Conservation (phyloP, 2,888 invertebrate species). For the Morpho helenor region DNA sequence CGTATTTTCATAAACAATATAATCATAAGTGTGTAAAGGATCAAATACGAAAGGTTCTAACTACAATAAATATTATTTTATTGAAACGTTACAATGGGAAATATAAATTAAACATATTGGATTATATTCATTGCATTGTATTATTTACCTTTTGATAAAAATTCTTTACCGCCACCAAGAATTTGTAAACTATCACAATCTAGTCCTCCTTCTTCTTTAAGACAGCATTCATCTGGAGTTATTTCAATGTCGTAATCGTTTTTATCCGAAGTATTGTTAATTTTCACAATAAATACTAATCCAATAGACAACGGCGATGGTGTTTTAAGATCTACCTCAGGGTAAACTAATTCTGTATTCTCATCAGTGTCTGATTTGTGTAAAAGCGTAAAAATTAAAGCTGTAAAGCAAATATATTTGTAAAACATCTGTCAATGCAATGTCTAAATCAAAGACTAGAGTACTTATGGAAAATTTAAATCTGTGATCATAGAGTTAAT, state of each 20-base stretch:
- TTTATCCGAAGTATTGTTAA: constrained; percentile 46
- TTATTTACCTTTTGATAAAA: constrained; percentile 43
- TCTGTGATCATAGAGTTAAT: too few species aligned
- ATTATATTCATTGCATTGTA: background rate
- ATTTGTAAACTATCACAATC: constrained; percentile 50
- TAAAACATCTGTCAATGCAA: constrained; percentile 51
- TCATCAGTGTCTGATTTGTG: constrained; percentile 28
- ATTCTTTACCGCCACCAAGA: constrained; percentile 41
- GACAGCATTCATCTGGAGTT: constrained; percentile 53
- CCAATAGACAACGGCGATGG: constrained; percentile 41
- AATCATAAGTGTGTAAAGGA: too few species aligned
- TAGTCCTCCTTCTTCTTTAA: constrained; percentile 33
- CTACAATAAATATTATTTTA: background rate
- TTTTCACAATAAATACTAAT: constrained; percentile 40
- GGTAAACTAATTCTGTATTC: constrained; percentile 35
- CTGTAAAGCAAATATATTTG: constrained; percentile 47
- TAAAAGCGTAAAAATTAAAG: constrained; percentile 35
- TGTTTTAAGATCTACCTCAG: constrained; percentile 36
- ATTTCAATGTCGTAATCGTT: constrained; percentile 46
- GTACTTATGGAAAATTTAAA: too few species aligned
- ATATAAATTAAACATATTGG: background rate
- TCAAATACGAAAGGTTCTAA: background rate
- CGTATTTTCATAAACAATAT: too few species aligned
- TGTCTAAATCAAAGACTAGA: background rate
- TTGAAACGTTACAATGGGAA: background rate